phyloP scores from a whole-genome alignment of 2,797 vertebrate genomes.

The Todus mexicanus region DNA sequence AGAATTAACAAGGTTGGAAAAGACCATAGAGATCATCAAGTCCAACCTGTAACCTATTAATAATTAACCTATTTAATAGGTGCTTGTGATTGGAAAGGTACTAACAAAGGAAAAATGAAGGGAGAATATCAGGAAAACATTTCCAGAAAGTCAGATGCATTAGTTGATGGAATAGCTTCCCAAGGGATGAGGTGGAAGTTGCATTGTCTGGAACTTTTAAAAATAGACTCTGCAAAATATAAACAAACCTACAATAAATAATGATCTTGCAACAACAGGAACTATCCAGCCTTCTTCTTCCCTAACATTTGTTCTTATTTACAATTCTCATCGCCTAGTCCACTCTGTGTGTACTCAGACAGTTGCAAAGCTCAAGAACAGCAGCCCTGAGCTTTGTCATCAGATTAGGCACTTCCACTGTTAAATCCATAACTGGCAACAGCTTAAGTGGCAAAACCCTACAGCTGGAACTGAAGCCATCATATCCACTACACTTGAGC shows the following conservation, averaged over 20 bases:
- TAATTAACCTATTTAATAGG: neutral
- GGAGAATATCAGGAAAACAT: neutral
- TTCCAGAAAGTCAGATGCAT: neutral
- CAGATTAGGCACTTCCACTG: neutral
- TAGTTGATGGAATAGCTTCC: neutral
- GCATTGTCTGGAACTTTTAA: neutral
- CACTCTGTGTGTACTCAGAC: neutral
- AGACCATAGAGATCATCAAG: too few relatives aligned
- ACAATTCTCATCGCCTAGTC: neutral
- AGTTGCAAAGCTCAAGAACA: rapidly evolving
- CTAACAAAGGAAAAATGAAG: neutral
- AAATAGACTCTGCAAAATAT: neutral
- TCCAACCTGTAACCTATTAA: too few relatives aligned
- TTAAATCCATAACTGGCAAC: neutral
- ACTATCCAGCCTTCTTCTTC: neutral
- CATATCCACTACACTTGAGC: neutral
- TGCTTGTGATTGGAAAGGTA: neutral
- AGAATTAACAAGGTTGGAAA: too few relatives aligned
- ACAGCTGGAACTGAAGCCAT: neutral
- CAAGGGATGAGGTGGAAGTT: neutral
- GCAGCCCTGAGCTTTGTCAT: neutral
- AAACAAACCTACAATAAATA: neutral
- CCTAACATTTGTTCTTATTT: neutral
- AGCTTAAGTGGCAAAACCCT: neutral
- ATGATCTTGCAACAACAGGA: neutral